Conservation (phyloP, 2,797 vertebrate genomes). For the Hafferia zeledoni region DNA sequence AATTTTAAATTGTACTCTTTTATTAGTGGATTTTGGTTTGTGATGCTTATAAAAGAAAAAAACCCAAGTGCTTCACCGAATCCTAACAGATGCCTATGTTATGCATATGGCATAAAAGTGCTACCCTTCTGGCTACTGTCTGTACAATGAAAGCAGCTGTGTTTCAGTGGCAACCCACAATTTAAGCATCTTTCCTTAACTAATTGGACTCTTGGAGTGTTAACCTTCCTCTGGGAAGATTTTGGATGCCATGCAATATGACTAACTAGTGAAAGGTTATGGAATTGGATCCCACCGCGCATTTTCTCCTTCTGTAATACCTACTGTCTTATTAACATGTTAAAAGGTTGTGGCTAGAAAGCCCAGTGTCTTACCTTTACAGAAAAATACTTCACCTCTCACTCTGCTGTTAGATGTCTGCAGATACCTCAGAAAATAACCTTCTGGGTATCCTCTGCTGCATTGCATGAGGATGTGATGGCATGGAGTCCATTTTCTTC, state of each 20-base stretch:
- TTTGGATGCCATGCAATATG: neutral
- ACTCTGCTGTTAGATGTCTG: neutral
- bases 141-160: neutral
- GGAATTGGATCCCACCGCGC: neutral
- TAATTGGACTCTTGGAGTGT: neutral
- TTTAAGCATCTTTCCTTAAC: neutral
- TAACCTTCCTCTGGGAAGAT: neutral
- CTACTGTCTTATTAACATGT: neutral
- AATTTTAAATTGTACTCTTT: slow-evolving; percentile 38
- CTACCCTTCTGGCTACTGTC: neutral
- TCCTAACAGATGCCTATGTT: slow-evolving; percentile 1
- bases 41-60: slow-evolving; percentile 55
- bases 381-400: neutral
- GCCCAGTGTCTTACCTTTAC: neutral
- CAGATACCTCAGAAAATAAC: neutral
- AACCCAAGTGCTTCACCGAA: neutral
- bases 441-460: neutral
- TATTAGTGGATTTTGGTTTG: slow-evolving; percentile 54
- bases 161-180: neutral
- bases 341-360: neutral
- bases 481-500: neutral
- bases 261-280: slow-evolving; percentile 3
- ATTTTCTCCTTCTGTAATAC: neutral
- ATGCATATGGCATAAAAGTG: neutral
- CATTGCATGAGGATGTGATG: neutral